Evolutionary conservation across 2,797 vertebrate species (phyloP).

Genomic region (Rhabdophis nuchalis): DNA sequence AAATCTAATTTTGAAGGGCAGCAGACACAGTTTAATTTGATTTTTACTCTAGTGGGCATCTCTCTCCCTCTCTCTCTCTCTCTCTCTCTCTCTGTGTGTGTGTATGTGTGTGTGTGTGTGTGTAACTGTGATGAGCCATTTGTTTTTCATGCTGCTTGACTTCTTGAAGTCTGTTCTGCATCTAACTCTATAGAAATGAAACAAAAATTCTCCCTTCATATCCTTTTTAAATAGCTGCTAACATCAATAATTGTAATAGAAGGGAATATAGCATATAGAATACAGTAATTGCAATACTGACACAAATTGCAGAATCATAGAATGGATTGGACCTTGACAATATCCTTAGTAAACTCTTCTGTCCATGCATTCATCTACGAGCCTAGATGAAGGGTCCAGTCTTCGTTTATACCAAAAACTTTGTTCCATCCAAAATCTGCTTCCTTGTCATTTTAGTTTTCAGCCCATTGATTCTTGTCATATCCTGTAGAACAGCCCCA

Average conservation of each 20-base stretch:
- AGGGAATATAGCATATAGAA: not conserved
- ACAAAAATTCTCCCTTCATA: conserved; percentile 27
- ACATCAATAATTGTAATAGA: conserved; percentile 34
- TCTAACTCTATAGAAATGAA: conserved; percentile 26
- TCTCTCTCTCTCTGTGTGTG: too few relatives aligned
- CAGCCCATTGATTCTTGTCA: not conserved
- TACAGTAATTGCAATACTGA: conserved; percentile 56
- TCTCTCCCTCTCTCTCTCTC: too few relatives aligned
- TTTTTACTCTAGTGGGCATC: not conserved
- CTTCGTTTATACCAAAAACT: not conserved
- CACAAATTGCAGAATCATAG: conserved; percentile 41
- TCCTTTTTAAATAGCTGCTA: conserved; percentile 46
- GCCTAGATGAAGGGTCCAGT: not conserved
- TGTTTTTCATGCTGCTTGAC: not conserved
- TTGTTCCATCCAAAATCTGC: not conserved
- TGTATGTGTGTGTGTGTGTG: too few relatives aligned
- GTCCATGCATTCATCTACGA: conserved; percentile 24
- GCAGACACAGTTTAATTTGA: not conserved
- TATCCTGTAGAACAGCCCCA: not conserved
- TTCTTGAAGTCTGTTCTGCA: not conserved
- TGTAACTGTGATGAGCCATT: not conserved
- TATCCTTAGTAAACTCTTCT: not conserved
- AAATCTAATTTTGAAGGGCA: not conserved
- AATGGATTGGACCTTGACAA: not conserved
- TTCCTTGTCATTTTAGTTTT: not conserved